Evolutionary conservation across 1,140 invertebrate genomes (phyloP), one percentile per base, ranked within the genome.

Genomic region (Drosophila auraria): DNA sequence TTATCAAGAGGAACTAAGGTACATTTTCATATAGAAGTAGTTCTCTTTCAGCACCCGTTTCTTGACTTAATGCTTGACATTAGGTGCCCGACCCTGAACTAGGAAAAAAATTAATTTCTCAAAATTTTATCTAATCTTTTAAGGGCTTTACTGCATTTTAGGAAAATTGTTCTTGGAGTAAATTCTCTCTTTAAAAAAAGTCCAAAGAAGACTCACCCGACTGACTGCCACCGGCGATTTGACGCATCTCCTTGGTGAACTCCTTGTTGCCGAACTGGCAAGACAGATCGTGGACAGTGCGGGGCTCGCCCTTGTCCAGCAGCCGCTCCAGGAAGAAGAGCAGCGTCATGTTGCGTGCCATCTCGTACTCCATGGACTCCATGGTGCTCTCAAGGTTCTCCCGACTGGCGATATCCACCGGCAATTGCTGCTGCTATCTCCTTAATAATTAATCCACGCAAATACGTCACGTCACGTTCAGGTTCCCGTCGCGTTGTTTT

Each of bases 191-290:
- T 15, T 15, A 20, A 20, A 20, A 20, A 20, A 20, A 20, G 20
- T 20, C 20, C 20, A 20, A 20, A 20, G 20, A 20, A 20, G 20
- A 20, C 87, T 92, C 62, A 79, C 94, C 98, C 86, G 97, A 97
- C 93, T 98, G 98, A 68, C 97, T 98, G 72, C 97, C 97, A 54
- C 98, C 98, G 87, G 97, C 98, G 82, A 99, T 98, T 94, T 98
- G 97, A 78, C 97, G 94, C 97, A 98, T 98, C 94, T 99, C 97
- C 94, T 98, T 98, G 4, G 97, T 98, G 92, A 99, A 99, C 58
- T 97, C 97, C 94, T 98, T 98, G 68, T 97, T 97, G 84, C 98
- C 98, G 94, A 99, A 99, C 93, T 99, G 98, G 94, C 98, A 99
- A 91, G 97, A 98, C 65, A 99, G 95, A 94, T 99, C 98, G 93